Conservation (phyloP, 2,888 invertebrate genomes). For the Stenoptilia bipunctidactyla region DNA sequence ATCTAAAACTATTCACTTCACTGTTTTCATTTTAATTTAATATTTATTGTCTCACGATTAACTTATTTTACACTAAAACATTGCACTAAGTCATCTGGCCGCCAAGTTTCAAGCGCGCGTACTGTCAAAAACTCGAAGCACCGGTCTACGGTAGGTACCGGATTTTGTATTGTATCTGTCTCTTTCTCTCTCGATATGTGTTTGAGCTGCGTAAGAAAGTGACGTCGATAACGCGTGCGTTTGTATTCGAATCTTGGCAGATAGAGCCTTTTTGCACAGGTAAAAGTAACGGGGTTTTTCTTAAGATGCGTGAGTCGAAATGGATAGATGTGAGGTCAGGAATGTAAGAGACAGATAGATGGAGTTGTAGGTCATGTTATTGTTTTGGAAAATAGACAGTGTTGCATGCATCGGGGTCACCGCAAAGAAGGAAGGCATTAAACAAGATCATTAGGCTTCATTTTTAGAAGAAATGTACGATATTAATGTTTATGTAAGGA, state of each 20-base stretch:
- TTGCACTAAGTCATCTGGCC: conserved; percentile 21
- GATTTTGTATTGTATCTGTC: conserved; percentile 24
- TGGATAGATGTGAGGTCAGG: conserved; percentile 30
- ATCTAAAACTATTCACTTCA: conserved; percentile 17
- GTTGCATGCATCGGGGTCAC: no score
- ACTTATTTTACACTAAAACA: conserved; percentile 3
- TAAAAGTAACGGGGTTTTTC: conserved; percentile 70
- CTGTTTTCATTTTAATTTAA: conserved; percentile 13
- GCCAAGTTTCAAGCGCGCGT: conserved; percentile 48
- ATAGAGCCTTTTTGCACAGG: conserved; percentile 67
- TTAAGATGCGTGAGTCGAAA: conserved; percentile 63
- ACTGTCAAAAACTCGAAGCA: conserved; percentile 68
- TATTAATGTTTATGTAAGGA: no score
- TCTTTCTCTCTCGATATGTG: conserved; percentile 16
- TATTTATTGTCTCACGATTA: conserved; percentile 3
- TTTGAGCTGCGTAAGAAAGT: conserved; percentile 19
- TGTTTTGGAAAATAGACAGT: conserved; percentile 23
- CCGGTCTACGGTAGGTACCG: conserved; percentile 44
- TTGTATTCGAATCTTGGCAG: conserved; percentile 30
- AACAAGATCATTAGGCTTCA: no score
- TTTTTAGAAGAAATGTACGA: no score
- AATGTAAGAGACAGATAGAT: conserved; percentile 31
- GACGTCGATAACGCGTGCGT: conserved; percentile 18
- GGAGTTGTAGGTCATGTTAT: conserved; percentile 43
- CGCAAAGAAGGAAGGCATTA: no score